Evolutionary conservation across 1,140 invertebrate genomes (phyloP).

Genomic region (Leptonema lineaticorne): DNA sequence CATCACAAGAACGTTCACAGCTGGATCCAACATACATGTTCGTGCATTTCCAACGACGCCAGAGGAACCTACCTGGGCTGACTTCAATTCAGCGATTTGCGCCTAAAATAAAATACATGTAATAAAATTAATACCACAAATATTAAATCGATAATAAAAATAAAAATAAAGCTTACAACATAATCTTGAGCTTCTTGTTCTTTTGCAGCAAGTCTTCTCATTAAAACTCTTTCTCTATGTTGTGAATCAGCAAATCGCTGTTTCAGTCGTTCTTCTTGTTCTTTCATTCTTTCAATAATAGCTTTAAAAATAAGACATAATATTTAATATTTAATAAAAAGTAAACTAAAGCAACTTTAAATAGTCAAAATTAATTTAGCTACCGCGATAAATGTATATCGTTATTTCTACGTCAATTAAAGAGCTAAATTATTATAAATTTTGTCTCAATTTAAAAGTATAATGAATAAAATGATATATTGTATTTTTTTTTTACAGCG

Average conservation of each 20-base stretch:
- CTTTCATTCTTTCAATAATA: constrained; percentile 71
- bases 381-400: no score
- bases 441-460: no score
- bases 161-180: constrained; percentile 69
- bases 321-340: no score
- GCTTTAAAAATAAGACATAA: constrained; percentile 57
- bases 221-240: constrained; percentile 87
- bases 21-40: constrained; percentile 88
- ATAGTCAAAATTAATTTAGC: no score
- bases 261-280: constrained; percentile 79
- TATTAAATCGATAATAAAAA: no score
- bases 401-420: no score
- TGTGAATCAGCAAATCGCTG: constrained; percentile 82
- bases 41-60: constrained; percentile 62
- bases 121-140: constrained; percentile 24
- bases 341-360: no score
- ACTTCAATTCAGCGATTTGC: constrained; percentile 90
- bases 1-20: constrained; percentile 92
- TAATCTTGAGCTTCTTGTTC: constrained; percentile 97
- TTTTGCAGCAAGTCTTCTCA: constrained; percentile 87
- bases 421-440: no score
- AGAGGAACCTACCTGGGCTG: constrained; percentile 73
- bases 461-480: no score
- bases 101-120: constrained; percentile 60
- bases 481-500: no score